Base-by-base conservation (phyloP, 2,888 invertebrate genomes). In the Brachycybe producta region DNA sequence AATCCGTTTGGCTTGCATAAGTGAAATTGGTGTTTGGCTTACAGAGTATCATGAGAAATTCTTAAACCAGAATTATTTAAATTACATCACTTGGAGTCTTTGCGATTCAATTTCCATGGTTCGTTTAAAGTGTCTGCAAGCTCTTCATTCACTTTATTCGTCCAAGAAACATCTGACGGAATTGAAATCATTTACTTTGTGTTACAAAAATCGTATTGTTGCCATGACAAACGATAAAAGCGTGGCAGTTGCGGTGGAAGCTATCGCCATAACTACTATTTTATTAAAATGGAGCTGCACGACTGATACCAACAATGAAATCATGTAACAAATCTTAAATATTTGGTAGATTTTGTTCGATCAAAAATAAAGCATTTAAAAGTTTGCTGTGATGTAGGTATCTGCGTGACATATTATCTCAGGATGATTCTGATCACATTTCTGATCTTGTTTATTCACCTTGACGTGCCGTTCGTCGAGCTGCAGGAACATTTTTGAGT, bases 21-120 rank as follows among this genome's bases (percentile, higher is more conserved):
- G 87, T 1, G 98, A 99, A 73, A 92, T 99, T 60, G 98, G 98
- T 13, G 83, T 91, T 39, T 99, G 98, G 98, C 98, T 99, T 95
- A 90, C 90, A 65, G 90, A 91, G 64, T 97, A 97, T 67, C 97
- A 97, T 42, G 87, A 91, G 55, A 92, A 95, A 69, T 99, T 98
- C 66, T 75, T 99, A n/a, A 97, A 98, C 64, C 98, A 99, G 71
- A 87, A 92, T 0, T 99, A 98, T 66, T 75, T 99, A 47, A 99
- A 99, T 67, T 99, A 99, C 65, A 95, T 99, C 57, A 98, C 80
- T 15, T 99, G 98, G 98, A 97, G 95, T 0, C 73, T 99, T 40
- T 95, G 97, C 65, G 98, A 98, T 70, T 95, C 97, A 76, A 78
- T 91, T 46, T 91, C 94, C 0, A 95, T 97, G 71, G 97, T 90